phyloP scores from a whole-genome alignment of 1,140 invertebrate species.

The Agrypnia vestita region DNA sequence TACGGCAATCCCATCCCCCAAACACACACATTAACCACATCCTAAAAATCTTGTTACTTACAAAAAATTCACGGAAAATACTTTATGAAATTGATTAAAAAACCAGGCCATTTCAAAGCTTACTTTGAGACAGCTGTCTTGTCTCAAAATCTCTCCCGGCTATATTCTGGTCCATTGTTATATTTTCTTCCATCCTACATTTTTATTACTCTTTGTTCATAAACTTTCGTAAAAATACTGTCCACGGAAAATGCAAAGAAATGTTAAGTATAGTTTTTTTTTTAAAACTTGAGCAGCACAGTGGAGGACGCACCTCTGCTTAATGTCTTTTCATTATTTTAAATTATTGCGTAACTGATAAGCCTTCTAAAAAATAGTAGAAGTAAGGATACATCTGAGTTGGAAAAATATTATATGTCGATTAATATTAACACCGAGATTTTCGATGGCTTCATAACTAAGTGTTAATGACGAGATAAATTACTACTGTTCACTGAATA shows the following conservation, averaged over 20 bases:
- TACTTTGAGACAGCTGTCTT: constrained; percentile 28
- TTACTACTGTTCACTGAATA: too few relatives aligned
- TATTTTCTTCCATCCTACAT: not conserved
- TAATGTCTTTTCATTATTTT: not conserved
- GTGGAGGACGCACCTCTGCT: not conserved
- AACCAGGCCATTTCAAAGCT: constrained; percentile 4
- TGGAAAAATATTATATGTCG: not conserved
- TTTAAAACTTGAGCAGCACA: not conserved
- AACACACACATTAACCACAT: too few relatives aligned
- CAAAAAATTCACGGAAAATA: too few relatives aligned
- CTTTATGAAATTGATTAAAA: constrained; percentile 3
- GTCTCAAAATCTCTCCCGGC: constrained; percentile 11
- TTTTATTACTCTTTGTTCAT: constrained; percentile 35
- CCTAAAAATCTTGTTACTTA: too few relatives aligned
- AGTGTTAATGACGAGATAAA: too few relatives aligned
- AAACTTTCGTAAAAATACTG: constrained; percentile 16
- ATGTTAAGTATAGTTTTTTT: not conserved
- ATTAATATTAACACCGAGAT: too few relatives aligned
- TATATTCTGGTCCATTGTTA: constrained; percentile 33
- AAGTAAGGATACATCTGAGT: too few relatives aligned
- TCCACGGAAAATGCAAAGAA: constrained; percentile 17
- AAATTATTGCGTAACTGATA: not conserved
- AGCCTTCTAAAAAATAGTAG: too few relatives aligned
- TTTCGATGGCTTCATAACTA: too few relatives aligned
- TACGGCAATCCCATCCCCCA: too few relatives aligned